Conservation (phyloP, 2,797 vertebrate genomes). For the Sebastes melanostomus region DNA sequence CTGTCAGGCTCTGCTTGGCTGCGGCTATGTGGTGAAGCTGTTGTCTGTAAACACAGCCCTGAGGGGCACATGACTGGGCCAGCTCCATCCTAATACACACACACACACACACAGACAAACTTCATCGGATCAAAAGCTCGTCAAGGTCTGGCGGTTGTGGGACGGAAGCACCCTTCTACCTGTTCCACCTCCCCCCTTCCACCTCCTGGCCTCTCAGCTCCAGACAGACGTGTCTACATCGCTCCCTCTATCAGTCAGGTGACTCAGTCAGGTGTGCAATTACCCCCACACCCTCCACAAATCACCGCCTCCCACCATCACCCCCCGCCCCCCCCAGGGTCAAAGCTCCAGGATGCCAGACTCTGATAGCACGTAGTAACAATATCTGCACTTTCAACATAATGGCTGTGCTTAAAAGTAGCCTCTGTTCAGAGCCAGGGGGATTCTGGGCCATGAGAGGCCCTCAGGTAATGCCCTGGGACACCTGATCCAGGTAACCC, state of each 20-base stretch:
- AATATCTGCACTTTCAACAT: constrained; percentile 76
- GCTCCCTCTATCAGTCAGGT: constrained; percentile 67
- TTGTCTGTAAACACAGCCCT: constrained; percentile 76
- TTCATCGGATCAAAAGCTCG: constrained; percentile 65
- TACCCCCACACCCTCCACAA: constrained; percentile 41
- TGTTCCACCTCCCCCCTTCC: constrained; percentile 4
- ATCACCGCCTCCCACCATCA: constrained; percentile 34
- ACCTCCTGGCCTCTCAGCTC: constrained; percentile 50
- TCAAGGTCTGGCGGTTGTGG: constrained; percentile 60
- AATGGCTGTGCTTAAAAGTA: constrained; percentile 71
- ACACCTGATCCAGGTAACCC: constrained; percentile 80
- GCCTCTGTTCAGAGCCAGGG: constrained; percentile 65
- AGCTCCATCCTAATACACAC: constrained; percentile 30
- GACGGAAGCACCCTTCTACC: constrained; percentile 64
- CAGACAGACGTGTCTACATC: constrained; percentile 65
- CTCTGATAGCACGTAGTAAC: constrained; percentile 76
- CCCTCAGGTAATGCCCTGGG: constrained; percentile 77
- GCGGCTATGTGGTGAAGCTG: constrained; percentile 65
- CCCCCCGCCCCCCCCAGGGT: constrained; percentile 32
- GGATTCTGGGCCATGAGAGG: constrained; percentile 52
- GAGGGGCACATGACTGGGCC: constrained; percentile 72
- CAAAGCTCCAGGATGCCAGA: constrained; percentile 73
- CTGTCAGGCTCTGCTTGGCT: constrained; percentile 70
- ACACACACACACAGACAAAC: constrained; percentile 10
- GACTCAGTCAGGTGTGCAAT: constrained; percentile 77